Evolutionary conservation across 2,797 vertebrate genomes (phyloP), one percentile per base, ranked within the genome.

Genomic region (Acanthopagrus latus): DNA sequence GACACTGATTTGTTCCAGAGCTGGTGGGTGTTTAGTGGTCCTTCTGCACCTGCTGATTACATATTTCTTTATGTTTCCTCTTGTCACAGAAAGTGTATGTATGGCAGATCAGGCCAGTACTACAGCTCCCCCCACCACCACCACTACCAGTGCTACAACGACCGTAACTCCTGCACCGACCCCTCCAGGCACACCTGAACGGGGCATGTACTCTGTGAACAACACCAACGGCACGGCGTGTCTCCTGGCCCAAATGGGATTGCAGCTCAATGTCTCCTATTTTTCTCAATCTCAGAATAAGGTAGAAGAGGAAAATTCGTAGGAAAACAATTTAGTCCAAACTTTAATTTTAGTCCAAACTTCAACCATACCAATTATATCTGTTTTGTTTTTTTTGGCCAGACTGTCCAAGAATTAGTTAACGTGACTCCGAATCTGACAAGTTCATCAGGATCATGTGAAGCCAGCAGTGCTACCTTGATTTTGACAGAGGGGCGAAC

Each of bases 201-300:
- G 76, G 25, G 91, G 92, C 17, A 90, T 16, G 51, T 98, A 97
- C 90, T 94, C 86, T 0, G 92, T 98, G 46, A 95, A 83, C 4
- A 94, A 91, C 41, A 1, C 0, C 74, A 95, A 86, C 1, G 90
- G 89, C 74, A 89, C 92, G 0, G 52, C 43, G 2, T 96, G 95
- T 73, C 91, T 96, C 33, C 75, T 96, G 82, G 95, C 95, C n/a
- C 81, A 82, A 12, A 95, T 96, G 94, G 95, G 95, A 23, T 90
- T 99, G 77, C 97, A 99, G 93, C 94, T 99, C 80, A 98, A 97
- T 55, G 33, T 99, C 83, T 96, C 96, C 73, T 97, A 96, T 52
- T 11, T 81, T n/a, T 94, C 94, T 33, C 47, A 2, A 1, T 82
- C 92, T 23, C 89, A 91, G 70, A 93, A 94, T 62, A 95, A 95